These are phyloP conservation scores for Hyalella azteca DNA, from an alignment of 2,888 invertebrate species.

Conservation along the genomic window DNA sequence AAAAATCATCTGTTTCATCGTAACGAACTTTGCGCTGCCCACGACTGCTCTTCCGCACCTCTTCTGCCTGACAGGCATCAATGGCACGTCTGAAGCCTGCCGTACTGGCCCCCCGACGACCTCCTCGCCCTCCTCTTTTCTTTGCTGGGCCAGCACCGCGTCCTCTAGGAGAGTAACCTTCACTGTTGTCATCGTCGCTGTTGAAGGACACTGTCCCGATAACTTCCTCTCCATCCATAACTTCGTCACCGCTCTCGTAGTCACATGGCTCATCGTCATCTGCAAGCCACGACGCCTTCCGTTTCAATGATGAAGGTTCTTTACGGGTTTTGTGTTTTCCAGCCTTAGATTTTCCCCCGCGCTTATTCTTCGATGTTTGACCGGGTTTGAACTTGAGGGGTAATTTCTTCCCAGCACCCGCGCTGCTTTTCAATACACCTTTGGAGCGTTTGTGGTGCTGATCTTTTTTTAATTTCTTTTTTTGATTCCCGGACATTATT, in stretches of 20 bases:
- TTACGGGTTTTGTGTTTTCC: slow-evolving; percentile 4
- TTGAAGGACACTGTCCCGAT: slow-evolving; percentile 46
- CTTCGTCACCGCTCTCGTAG: slow-evolving; percentile 43
- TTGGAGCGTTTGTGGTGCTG: neutral
- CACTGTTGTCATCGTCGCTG: neutral
- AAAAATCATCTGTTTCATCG: slow-evolving; percentile 43
- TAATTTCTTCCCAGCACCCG: slow-evolving; percentile 5
- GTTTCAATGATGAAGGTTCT: neutral
- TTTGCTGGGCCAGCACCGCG: neutral
- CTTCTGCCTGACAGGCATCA: slow-evolving; percentile 4
- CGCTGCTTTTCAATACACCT: slow-evolving; percentile 14
- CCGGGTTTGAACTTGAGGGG: neutral
- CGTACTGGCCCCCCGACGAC: neutral
- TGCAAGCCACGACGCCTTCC: slow-evolving; percentile 31
- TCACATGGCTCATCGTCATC: neutral
- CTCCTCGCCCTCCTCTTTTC: slow-evolving; percentile 37
- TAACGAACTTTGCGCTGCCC: slow-evolving; percentile 17
- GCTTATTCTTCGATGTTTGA: slow-evolving; percentile 13
- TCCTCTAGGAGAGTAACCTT: neutral
- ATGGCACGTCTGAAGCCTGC: neutral
- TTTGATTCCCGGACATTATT: neutral
- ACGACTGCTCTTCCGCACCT: slow-evolving; percentile 34
- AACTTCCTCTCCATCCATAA: slow-evolving; percentile 47
- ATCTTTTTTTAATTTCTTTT: neutral
- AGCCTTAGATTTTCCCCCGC: neutral